Percentiles rank a stretch among this genome's conserved stretches.
These are phyloP conservation scores for Leptinotarsa undecemlineata DNA, from an alignment of 1,140 invertebrate species.

Conservation along the genomic window DNA sequence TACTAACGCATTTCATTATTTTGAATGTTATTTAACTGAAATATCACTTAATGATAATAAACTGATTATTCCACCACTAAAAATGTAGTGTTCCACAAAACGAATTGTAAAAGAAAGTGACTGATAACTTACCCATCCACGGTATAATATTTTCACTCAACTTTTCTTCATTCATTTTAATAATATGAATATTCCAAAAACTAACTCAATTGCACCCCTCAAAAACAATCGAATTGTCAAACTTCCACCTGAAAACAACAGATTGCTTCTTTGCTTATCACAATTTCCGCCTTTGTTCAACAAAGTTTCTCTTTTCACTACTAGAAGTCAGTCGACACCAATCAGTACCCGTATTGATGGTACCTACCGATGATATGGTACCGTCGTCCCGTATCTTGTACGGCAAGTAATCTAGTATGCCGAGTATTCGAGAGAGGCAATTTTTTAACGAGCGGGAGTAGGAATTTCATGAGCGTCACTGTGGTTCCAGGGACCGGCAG, in stretches of 20 bases:
- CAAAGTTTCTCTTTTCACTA: slow-evolving; percentile 3
- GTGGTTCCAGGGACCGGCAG: not conserved
- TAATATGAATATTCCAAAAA: not conserved
- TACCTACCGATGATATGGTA: slow-evolving; percentile 1
- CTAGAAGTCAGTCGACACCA: slow-evolving; percentile 5
- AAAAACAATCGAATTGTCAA: not conserved
- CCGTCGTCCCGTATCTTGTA: not conserved
- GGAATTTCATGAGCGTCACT: slow-evolving; percentile 3
- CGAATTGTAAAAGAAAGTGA: too few relatives aligned
- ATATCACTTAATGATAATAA: too few relatives aligned
- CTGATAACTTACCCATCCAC: not conserved
- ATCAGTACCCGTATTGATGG: not conserved
- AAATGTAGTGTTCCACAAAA: too few relatives aligned
- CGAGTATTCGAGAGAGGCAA: not conserved
- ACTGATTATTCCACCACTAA: too few relatives aligned
- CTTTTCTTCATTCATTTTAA: not conserved
- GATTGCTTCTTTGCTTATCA: not conserved
- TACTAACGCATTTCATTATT: too few relatives aligned
- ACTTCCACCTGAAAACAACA: not conserved
- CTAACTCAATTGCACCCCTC: too few relatives aligned
- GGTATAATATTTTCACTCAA: not conserved
- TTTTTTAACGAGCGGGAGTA: not conserved
- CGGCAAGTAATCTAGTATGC: not conserved
- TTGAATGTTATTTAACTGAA: too few relatives aligned
- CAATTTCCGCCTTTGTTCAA: not conserved